Evolutionary conservation across 2,113 vertebrate species (phyloP), one percentile per base, ranked within the genome.

Genomic region (Indicator maculatus): DNA sequence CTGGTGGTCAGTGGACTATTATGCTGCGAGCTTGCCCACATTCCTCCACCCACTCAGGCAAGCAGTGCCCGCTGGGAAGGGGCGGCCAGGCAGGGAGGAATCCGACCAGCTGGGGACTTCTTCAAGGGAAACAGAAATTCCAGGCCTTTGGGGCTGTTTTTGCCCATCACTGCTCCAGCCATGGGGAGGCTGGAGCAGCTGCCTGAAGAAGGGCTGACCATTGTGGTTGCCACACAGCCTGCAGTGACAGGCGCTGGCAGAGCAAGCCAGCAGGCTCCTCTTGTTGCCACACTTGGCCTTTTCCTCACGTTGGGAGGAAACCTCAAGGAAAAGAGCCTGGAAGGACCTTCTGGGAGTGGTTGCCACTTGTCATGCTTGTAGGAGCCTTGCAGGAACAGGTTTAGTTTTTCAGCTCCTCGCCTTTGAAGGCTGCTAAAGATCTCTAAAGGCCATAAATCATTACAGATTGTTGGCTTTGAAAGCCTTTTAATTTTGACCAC

Each of bases 1-100:
- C 91, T 95, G 93, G 94, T 96, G 96, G 93, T 96, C 94, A 96
- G 91, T 94, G 41, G 91, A 70, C 94, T 94, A 89, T 96, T 96
- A 94, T 95, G 89, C 93, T 95, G 87, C 3, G 9, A 94, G 93
- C 75, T 93, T 88, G 89, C 93, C 91, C 20, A 1, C 95, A 96
- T 97, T 97, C 93, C 93, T 97, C 93, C 96, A 94, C 95, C 95
- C 95, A 96, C 95, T 96, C 96, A 93, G 85, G 82, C 90, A 88
- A 95, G 93, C 87, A 36, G 76, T 93, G 89, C 93, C 91, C 41
- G 10, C 91, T 90, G 95, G 90, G 89, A 96, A 97, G 93, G 94
- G 91, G 94, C 2, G 11, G 82, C 1, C 20, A 94, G 80, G 88
- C 94, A 81, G 79, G 27, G 47, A 95, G 94, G 93, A 96, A 96